Evolutionary conservation across 2,888 invertebrate species (phyloP).

Genomic region (Gastracanthus pulcherrimus): DNA sequence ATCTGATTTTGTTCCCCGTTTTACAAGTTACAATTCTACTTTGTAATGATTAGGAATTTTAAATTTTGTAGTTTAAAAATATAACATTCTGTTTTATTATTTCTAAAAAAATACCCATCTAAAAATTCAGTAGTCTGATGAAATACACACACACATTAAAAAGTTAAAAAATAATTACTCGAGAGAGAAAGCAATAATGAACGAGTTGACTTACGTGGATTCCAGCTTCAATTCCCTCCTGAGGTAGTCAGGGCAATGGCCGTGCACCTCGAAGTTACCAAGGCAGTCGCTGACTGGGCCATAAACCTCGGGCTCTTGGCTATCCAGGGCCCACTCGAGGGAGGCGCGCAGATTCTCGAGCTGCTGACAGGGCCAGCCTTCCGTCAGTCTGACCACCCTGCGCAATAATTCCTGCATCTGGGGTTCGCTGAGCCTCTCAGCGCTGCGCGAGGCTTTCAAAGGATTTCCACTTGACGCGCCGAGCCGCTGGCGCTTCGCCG

Average conservation of each 20-base stretch:
- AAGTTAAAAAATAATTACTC: no score
- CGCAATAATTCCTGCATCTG: constrained; percentile 67
- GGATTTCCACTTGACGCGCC: constrained; percentile 43
- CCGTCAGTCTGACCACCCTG: constrained; percentile 64
- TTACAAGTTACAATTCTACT: no score
- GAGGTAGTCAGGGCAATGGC: background rate
- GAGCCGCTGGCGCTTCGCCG: constrained; percentile 66
- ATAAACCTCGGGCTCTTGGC: constrained; percentile 25
- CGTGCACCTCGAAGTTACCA: constrained; percentile 5
- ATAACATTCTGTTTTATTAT: no score
- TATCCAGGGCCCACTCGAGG: constrained; percentile 32
- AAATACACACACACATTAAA: no score
- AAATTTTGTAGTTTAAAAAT: no score
- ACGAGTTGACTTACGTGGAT: constrained; percentile 2
- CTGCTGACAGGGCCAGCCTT: constrained; percentile 68
- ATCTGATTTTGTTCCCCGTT: no score
- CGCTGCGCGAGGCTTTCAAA: constrained; percentile 27
- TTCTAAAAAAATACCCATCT: no score
- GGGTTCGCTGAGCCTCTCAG: constrained; percentile 62
- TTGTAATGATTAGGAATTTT: no score
- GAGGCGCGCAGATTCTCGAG: constrained; percentile 61
- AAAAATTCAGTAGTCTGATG: no score
- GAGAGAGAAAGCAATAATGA: background rate
- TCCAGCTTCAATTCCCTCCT: background rate
- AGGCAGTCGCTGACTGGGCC: constrained; percentile 13